phyloP scores from a whole-genome alignment of 2,888 invertebrate species.

The Reticulitermes lucifugus region DNA sequence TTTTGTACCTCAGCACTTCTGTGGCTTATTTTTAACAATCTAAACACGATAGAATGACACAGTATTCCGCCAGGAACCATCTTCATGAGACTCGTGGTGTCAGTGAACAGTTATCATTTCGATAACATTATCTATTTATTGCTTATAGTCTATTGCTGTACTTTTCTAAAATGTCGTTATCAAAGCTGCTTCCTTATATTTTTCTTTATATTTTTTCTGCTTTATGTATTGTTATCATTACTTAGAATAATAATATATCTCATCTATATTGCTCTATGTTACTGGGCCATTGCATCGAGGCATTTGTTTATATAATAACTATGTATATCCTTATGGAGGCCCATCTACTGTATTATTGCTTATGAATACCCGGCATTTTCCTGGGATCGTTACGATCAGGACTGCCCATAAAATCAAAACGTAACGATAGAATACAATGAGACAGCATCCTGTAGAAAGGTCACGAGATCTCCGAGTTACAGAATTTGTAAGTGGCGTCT shows the following conservation, averaged over 20 bases:
- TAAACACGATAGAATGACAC: neutral
- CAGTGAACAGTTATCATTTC: conserved; percentile 10
- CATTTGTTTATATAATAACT: conserved; percentile 40
- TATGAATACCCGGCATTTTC: conserved; percentile 55
- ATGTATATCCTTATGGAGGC: conserved; percentile 43
- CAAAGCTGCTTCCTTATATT: conserved; percentile 33
- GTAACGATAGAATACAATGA: neutral
- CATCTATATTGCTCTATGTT: conserved; percentile 51
- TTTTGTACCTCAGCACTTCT: no score
- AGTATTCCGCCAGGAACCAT: neutral
- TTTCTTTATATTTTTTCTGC: conserved; percentile 32
- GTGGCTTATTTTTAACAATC: no score
- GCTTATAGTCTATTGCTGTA: conserved; percentile 33
- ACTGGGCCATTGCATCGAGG: conserved; percentile 42
- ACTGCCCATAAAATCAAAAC: neutral
- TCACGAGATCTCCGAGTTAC: neutral
- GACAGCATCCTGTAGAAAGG: neutral
- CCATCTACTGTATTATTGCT: conserved; percentile 55
- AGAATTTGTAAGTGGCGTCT: neutral
- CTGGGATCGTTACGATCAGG: conserved; percentile 45
- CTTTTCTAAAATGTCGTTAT: conserved; percentile 29
- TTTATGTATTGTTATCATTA: conserved; percentile 42
- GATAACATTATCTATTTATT: conserved; percentile 16
- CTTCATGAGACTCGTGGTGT: neutral
- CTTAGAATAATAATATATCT: conserved; percentile 46